Percentiles rank a stretch among this genome's conserved stretches.
These are phyloP conservation scores for Lysandra bellargus DNA, from an alignment of 2,888 invertebrate species.

Conservation along the genomic window DNA sequence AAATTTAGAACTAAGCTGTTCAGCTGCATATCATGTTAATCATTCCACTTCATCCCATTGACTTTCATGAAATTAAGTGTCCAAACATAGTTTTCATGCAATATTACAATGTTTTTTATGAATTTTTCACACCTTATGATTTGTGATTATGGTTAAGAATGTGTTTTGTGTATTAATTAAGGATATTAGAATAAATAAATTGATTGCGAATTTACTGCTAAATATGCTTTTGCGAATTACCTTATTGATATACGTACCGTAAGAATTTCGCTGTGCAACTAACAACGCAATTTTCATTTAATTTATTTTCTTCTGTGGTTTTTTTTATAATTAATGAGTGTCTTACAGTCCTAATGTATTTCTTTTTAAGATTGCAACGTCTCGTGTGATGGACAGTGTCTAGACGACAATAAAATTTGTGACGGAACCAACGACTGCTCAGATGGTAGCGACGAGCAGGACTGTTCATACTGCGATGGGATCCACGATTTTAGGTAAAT, in stretches of 20 bases:
- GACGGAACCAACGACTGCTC: slow-evolving; percentile 79
- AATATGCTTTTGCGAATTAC: not conserved
- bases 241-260: not conserved
- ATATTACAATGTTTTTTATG: not conserved
- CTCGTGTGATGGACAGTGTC: slow-evolving; percentile 80
- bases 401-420: slow-evolving; percentile 81
- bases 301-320: not conserved
- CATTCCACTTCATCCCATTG: not conserved
- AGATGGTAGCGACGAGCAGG: slow-evolving; percentile 81
- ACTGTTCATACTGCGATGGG: slow-evolving; percentile 59
- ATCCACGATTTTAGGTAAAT: slow-evolving; percentile 68
- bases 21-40: not conserved
- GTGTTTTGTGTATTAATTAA: not conserved
- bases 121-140: not conserved
- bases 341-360: slow-evolving; percentile 48
- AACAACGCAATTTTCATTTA: not conserved
- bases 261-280: not conserved
- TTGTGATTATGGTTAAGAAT: not conserved
- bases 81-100: not conserved
- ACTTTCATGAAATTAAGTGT: not conserved
- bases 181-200: not conserved
- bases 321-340: not conserved
- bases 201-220: not conserved
- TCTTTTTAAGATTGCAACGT: slow-evolving; percentile 64
- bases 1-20: slow-evolving; percentile 12